Percentiles rank a stretch among this genome's conserved stretches.
Conservation (phyloP, 2,797 vertebrate species). For the Potorous gilbertii region DNA sequence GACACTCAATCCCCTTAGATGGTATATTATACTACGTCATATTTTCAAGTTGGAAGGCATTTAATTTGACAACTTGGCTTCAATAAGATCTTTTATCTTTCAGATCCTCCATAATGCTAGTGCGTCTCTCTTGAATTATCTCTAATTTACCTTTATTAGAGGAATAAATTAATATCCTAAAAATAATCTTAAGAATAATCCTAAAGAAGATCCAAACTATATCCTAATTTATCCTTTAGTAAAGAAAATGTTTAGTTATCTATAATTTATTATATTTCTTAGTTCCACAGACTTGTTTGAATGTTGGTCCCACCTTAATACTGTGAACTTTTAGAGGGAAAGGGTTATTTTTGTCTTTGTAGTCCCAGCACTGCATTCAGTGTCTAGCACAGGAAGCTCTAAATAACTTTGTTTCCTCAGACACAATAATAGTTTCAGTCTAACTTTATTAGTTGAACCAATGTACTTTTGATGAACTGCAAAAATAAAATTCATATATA, state of each 20-base stretch:
- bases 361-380: not conserved
- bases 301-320: not conserved
- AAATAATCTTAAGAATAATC: not conserved
- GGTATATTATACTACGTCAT: not conserved
- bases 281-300: not conserved
- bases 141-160: not conserved
- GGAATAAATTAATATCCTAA: not conserved
- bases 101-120: not conserved
- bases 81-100: not conserved
- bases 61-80: not conserved
- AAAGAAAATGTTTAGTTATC: not conserved
- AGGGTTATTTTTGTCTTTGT: not conserved
- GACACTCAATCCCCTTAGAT: not conserved
- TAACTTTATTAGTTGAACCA: not conserved
- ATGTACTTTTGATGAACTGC: not conserved
- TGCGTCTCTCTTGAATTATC: not conserved
- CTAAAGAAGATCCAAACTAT: not conserved
- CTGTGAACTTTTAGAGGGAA: not conserved
- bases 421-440: not conserved
- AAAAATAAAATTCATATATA: constrained; percentile 19
- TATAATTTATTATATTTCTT: not conserved
- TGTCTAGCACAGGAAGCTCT: not conserved
- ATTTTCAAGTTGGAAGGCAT: not conserved
- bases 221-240: not conserved
- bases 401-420: not conserved